phyloP scores from a whole-genome alignment of 2,888 invertebrate species.

The Diarsia rubi region DNA sequence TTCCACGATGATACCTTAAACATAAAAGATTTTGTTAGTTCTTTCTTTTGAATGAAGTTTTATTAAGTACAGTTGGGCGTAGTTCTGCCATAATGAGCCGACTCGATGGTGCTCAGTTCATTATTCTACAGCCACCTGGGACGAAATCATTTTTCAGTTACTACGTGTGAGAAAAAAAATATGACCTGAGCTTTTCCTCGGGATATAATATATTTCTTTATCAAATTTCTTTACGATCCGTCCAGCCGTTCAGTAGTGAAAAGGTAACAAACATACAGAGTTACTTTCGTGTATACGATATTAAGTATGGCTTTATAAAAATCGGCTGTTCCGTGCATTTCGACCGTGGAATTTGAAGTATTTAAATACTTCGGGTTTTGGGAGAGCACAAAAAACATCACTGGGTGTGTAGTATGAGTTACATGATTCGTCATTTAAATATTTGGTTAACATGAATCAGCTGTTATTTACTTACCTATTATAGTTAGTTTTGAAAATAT shows the following conservation, averaged over 20 bases:
- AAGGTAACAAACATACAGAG: no score
- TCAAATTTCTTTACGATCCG: no score
- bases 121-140: background rate
- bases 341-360: background rate
- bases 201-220: no score
- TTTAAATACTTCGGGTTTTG: no score
- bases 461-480: background rate
- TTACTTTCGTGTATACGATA: no score
- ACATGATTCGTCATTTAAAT: background rate
- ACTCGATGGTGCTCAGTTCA: background rate
- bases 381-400: background rate
- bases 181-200: no score
- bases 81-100: background rate
- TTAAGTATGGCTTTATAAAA: background rate
- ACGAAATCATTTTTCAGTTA: background rate
- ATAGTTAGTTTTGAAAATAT: background rate
- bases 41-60: background rate
- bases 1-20: slow-evolving; percentile 92
- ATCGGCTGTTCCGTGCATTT: background rate
- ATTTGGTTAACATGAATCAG: background rate
- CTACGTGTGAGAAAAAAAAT: no score
- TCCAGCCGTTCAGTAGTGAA: no score
- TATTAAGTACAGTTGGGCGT: background rate
- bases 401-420: background rate
- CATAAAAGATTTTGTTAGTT: slow-evolving; percentile 41